Evolutionary conservation across 1,140 invertebrate genomes (phyloP), one percentile per base, ranked within the genome.

Genomic region (Drosophila elegans): DNA sequence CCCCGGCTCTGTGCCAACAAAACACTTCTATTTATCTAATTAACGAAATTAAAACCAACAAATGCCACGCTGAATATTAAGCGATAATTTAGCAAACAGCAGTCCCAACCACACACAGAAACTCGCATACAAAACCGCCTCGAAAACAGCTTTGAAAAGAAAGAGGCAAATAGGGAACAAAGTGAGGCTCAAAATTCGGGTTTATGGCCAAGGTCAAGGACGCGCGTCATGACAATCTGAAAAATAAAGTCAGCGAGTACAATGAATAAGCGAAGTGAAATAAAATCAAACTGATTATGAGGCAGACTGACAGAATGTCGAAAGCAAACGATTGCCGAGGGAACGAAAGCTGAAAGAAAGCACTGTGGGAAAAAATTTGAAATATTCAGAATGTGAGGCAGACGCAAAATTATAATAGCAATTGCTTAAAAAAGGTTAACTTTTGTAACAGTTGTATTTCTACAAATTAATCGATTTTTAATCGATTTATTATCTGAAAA

Each of bases 171-270:
- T 11, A 53, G 62, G 62, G 57, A 71, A 72, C 62, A 69, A 48
- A 45, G 34, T 68, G 61, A 52, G 16, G 64, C 64, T 42, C 64
- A 52, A 66, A 64, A 44, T 68, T 74, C 68, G 69, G 74, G 81
- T 80, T 85, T 85, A 85, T 80, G 81, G 81, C 69, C 81, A 85
- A 85, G 81, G 81, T 80, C 81, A 85, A 85, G 81, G 81, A 85
- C 81, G 56, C 81, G 56, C 53, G n/a, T 11, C 64, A 71, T 78
- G 59, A 53, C 74, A 56, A 71, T 53, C 73, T 62, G 52, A 57
- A 77, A 61, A 51, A 21, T 34, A 60, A 39, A 16, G 16, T 5
- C 12, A 56, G 12, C 36, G 32, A 13, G 44, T 49, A 36, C 44
- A 71, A 56, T 56, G 64, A 67, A 66, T 66, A 67, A 71, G 66